Evolutionary conservation across 1,140 invertebrate genomes (phyloP).

Genomic region (Lanistes nyassanus): DNA sequence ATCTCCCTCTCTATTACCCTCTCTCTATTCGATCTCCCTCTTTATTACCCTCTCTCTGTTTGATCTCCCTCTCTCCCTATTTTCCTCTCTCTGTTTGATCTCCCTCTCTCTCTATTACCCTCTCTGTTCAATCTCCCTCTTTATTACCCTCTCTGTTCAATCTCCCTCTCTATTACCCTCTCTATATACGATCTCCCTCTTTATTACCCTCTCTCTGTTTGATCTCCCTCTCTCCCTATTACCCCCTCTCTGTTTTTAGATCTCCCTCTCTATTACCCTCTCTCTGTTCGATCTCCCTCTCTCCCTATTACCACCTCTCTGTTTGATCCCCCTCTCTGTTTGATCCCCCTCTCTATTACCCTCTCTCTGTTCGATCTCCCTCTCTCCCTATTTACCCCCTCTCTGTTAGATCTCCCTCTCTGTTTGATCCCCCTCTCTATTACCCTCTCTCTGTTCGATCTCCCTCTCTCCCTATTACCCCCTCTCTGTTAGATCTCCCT

Average conservation of each 20-base stretch:
- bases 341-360: neutral
- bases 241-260: neutral
- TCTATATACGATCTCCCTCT: neutral
- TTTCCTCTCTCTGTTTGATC: neutral
- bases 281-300: neutral
- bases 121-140: neutral
- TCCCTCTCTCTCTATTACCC: neutral
- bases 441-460: too few relatives aligned
- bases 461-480: too few relatives aligned
- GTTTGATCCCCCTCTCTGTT: neutral
- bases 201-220: neutral
- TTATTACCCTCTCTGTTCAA: too few relatives aligned
- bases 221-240: neutral
- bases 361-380: neutral
- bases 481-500: too few relatives aligned
- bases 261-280: neutral
- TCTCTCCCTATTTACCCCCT: neutral
- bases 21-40: neutral
- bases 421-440: neutral
- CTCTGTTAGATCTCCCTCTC: neutral
- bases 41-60: neutral
- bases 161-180: constrained; percentile 6
- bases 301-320: constrained; percentile 2
- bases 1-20: neutral
- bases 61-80: neutral